phyloP scores from a whole-genome alignment of 2,888 invertebrate species.

The Thysanoteuthis rhombus region DNA sequence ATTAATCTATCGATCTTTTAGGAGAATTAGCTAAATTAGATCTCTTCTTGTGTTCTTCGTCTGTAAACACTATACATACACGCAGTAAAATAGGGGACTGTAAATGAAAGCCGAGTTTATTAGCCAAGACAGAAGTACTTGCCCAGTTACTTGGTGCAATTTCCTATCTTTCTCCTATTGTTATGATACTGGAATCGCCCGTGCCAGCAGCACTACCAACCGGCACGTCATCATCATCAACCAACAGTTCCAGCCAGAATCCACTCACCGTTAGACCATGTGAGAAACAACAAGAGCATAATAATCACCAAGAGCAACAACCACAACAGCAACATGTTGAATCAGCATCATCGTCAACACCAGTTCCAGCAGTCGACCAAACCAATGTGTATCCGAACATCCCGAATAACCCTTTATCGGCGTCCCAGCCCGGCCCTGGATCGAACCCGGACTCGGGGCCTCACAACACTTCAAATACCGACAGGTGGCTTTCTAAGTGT shows the following conservation, averaged over 20 bases:
- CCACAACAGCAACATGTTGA: not conserved
- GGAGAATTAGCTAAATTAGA: not conserved
- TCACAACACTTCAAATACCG: not conserved
- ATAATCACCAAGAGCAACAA: not conserved
- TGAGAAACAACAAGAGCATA: not conserved
- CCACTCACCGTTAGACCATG: not conserved
- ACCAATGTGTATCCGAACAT: too few species aligned
- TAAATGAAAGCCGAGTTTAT: not conserved
- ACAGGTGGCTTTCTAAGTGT: conserved; percentile 12
- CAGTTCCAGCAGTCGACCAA: not conserved
- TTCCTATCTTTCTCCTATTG: not conserved
- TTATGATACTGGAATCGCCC: not conserved
- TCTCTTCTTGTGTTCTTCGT: not conserved
- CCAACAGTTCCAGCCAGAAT: not conserved
- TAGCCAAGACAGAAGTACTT: not conserved
- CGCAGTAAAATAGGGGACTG: not conserved
- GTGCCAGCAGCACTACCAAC: not conserved
- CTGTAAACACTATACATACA: not conserved
- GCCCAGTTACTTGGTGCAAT: too few species aligned
- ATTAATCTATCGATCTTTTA: not conserved
- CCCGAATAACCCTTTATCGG: not conserved
- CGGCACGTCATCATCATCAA: not conserved
- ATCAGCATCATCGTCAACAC: not conserved
- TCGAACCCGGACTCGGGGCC: not conserved
- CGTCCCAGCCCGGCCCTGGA: not conserved